phyloP scores from a whole-genome alignment of 2,888 invertebrate genomes.

The Eremobia ochroleuca region DNA sequence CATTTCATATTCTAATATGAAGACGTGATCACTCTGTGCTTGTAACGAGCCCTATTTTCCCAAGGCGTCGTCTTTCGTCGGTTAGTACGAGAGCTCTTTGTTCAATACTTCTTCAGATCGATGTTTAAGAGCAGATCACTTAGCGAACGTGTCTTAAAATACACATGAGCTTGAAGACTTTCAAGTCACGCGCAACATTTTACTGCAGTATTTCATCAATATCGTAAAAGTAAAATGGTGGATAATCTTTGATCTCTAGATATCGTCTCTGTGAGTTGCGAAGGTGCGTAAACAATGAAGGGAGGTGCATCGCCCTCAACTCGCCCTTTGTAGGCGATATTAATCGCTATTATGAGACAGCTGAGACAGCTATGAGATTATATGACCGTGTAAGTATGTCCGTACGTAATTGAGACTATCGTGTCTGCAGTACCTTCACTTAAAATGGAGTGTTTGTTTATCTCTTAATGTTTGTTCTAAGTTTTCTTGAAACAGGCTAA shows the following conservation, averaged over 20 bases:
- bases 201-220: constrained; percentile 78
- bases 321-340: constrained; percentile 58
- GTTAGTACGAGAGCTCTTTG: constrained; percentile 44
- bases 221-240: constrained; percentile 77
- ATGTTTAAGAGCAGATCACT: constrained; percentile 52
- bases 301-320: constrained; percentile 47
- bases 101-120: constrained; percentile 42
- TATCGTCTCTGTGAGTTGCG: constrained; percentile 58
- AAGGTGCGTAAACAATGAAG: constrained; percentile 73
- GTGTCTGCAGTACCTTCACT: not conserved
- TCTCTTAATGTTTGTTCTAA: not conserved
- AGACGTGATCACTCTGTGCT: constrained; percentile 24
- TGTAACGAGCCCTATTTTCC: constrained; percentile 62
- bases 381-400: constrained; percentile 21
- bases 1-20: constrained; percentile 55
- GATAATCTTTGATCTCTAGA: constrained; percentile 81
- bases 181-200: constrained; percentile 70
- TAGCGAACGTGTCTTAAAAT: constrained; percentile 64
- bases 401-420: not conserved
- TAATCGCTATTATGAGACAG: constrained; percentile 55
- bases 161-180: constrained; percentile 66
- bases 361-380: constrained; percentile 49
- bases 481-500: not conserved
- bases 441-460: not conserved
- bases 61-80: constrained; percentile 29